Base-by-base conservation (phyloP, 2,797 vertebrate genomes). In the Tangara arthus region DNA sequence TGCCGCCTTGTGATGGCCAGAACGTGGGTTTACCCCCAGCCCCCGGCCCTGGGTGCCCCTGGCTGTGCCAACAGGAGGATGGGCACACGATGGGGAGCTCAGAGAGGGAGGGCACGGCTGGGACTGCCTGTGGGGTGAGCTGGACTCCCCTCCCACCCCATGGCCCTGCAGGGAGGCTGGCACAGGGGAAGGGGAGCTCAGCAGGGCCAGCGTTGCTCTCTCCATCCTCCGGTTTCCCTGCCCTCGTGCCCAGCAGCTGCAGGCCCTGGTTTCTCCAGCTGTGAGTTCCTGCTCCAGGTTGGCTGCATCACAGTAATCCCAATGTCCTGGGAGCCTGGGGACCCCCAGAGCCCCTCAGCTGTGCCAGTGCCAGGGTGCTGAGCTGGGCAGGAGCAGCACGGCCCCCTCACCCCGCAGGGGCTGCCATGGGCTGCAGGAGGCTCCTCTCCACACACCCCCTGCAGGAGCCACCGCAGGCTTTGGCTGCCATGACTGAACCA, bases 271-370 rank as follows among this genome's bases (percentile, higher is more conserved):
- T 56, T n/a, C 47, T 26, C n/a, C 37, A n/a, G 32, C 46, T 2
- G 3, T 12, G 53, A 71, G 26, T 22, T 89, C 50, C 68, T 64
- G 47, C 50, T 82, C 46, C 34, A 32, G 69, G 17, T 42, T 56
- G 39, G 17, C 57, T 56, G 63, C 30, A 26, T 5, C 44, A 27
- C 0, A 0, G 6, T 11, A n/a, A 57, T 6, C 47, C 30, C 0
- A 0, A 27, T 4, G 30, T 12, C 41, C 66, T 24, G 39, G 6
- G 28, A 66, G 44, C 22, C 47, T 49, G 49, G 49, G 49, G 47
- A 49, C 15, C 47, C 9, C 15, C 22, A 47, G 23, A 47, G 46
- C 46, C 46, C 66, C 41, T 16, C 6, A 28, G 24, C 30, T 55
- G 46, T 14, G 21, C 32, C 2, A 2, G 14, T 44, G 49, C 28